phyloP scores from a whole-genome alignment of 2,888 invertebrate genomes.

The Drosophila peninsularis region DNA sequence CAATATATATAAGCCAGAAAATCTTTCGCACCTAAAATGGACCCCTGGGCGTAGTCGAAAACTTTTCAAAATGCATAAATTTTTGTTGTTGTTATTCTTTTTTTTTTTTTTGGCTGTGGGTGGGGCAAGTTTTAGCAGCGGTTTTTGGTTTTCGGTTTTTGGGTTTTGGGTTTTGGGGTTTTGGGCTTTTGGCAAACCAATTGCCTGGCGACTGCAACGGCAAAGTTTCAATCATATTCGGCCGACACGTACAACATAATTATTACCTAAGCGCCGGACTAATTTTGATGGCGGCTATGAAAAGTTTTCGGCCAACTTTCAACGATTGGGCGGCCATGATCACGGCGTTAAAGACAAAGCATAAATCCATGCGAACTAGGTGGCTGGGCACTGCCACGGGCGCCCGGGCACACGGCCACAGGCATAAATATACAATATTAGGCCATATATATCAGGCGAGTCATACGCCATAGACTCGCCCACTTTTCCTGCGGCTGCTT shows the following conservation, averaged over 20 bases:
- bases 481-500: conserved; percentile 20
- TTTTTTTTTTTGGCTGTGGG: not conserved
- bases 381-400: conserved; percentile 8
- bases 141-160: conserved; percentile 26
- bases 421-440: conserved; percentile 69
- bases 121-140: conserved; percentile 42
- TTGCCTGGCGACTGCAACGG: conserved; percentile 37
- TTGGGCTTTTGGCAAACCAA: conserved; percentile 39
- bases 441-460: conserved; percentile 56
- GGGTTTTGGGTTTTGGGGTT: conserved; percentile 21
- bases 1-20: conserved; percentile 45
- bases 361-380: conserved; percentile 53
- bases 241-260: conserved; percentile 56
- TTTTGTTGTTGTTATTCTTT: conserved; percentile 21
- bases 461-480: conserved; percentile 12
- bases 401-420: conserved; percentile 21
- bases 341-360: conserved; percentile 49
- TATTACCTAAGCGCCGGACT: conserved; percentile 57
- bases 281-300: conserved; percentile 56
- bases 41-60: conserved; percentile 73
- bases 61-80: conserved; percentile 76
- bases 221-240: conserved; percentile 73
- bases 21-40: conserved; percentile 53
- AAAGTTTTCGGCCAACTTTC: conserved; percentile 56
- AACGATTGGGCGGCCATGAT: conserved; percentile 54